phyloP scores from a whole-genome alignment of 2,888 invertebrate species.

The Tortricodes alternella region DNA sequence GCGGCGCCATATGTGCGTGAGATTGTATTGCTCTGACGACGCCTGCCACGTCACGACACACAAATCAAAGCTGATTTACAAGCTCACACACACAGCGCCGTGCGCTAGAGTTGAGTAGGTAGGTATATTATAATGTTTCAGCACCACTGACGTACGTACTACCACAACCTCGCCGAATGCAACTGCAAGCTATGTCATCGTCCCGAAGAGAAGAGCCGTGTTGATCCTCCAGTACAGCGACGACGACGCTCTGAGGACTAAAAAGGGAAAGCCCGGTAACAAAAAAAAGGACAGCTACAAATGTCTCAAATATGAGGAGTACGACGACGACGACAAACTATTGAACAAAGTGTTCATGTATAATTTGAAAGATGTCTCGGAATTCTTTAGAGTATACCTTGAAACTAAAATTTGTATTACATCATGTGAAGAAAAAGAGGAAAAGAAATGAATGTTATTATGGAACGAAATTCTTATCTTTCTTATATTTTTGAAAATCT shows the following conservation, averaged over 20 bases:
- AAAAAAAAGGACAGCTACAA: background rate
- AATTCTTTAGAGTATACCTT: constrained; percentile 10
- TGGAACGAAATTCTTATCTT: no score
- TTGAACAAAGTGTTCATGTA: constrained; percentile 18
- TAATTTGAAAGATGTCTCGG: constrained; percentile 4
- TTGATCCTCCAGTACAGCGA: background rate
- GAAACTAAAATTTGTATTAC: constrained; percentile 2
- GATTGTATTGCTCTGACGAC: no score
- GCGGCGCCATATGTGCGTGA: no score
- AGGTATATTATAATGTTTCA: no score
- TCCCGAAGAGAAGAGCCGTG: background rate
- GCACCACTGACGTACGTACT: no score
- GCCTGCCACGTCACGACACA: no score
- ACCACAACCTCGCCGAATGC: no score
- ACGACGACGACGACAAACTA: background rate
- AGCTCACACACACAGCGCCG: no score
- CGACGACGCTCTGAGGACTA: background rate
- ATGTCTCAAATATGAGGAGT: constrained; percentile 20
- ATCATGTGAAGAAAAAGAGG: background rate
- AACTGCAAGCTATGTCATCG: no score
- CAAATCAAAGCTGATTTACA: no score
- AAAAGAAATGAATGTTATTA: background rate
- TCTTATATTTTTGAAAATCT: background rate
- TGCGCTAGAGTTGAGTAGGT: no score
- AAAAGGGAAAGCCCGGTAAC: background rate